Base-by-base conservation (phyloP, 2,888 invertebrate genomes). In the Chloroclystis v-ata region DNA sequence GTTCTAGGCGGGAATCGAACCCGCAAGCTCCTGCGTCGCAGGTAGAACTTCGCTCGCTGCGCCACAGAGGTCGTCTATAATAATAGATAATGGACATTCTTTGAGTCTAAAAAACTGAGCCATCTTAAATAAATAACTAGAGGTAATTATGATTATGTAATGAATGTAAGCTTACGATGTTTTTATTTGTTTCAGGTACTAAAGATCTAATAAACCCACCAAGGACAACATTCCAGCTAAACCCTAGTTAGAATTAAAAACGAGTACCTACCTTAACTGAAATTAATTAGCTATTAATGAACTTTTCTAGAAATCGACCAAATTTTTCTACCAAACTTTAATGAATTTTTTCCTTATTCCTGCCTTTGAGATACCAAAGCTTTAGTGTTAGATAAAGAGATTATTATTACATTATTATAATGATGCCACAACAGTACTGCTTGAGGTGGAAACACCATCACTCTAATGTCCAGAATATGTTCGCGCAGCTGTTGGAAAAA, bases 361-460 rank as follows among this genome's bases (percentile, higher is more conserved):
- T 72, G 75, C 72, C 73, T 72, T 72, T 71, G 67, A 68, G 43
- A 72, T 66, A 77, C 78, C 76, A 75, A 78, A 77, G 68, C 60
- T 61, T 64, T 60, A 61, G 50, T 43, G 33, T 47, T 48, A 53
- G 39, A 53, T 47, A 33, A 30, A 43, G 32, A 43, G 24, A 46
- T 28, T 47, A 13, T 35, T 40, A 25, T 40, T 12, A 25, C 12
- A 38, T 2, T 11, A 20, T 32, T 16, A 78, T 64, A 47, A 94
- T 94, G 94, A 89, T 92, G 86, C 93, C 95, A 45, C 96, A 96
- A 84, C 96, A 96, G 83, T 97, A 96, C 88, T 97, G 96, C 76
- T 88, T 97, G 63, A 89, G 96, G 82, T 97, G 96, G 96, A 96
- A 96, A 73, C 95, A 96, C 82, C 96, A 97, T 83, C 95, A 96